phyloP scores from a whole-genome alignment of 2,888 invertebrate genomes.

The Bhutanitis thaidina region DNA sequence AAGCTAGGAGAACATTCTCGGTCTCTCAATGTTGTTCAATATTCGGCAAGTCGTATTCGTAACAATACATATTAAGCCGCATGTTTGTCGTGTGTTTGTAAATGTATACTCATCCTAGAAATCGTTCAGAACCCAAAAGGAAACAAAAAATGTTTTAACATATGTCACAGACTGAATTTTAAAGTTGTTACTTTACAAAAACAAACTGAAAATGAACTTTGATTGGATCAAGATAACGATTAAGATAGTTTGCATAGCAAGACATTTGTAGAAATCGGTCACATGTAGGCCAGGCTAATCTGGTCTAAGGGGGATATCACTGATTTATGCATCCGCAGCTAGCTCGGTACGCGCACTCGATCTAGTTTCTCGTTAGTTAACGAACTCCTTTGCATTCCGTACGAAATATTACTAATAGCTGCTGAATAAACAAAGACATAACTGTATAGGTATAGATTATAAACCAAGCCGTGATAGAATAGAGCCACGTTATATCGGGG shows the following conservation, averaged over 20 bases:
- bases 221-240: not conserved
- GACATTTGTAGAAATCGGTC: too few relatives aligned
- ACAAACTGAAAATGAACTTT: not conserved
- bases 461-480: too few relatives aligned
- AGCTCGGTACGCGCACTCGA: conserved; percentile 1
- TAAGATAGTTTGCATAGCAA: not conserved
- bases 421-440: not conserved
- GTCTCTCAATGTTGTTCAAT: too few relatives aligned
- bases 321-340: conserved; percentile 19
- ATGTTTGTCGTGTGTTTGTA: too few relatives aligned
- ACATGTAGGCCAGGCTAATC: conserved; percentile 15
- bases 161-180: not conserved
- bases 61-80: too few relatives aligned
- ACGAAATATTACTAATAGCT: not conserved
- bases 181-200: not conserved
- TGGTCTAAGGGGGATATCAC: conserved; percentile 11
- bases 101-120: too few relatives aligned
- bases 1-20: too few relatives aligned
- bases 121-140: too few relatives aligned
- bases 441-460: not conserved
- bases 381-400: not conserved
- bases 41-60: too few relatives aligned
- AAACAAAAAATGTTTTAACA: too few relatives aligned
- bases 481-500: too few relatives aligned
- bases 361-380: conserved; percentile 14